Base-by-base conservation (phyloP, 2,888 invertebrate genomes). In the Cryptocheilus praepositus region DNA sequence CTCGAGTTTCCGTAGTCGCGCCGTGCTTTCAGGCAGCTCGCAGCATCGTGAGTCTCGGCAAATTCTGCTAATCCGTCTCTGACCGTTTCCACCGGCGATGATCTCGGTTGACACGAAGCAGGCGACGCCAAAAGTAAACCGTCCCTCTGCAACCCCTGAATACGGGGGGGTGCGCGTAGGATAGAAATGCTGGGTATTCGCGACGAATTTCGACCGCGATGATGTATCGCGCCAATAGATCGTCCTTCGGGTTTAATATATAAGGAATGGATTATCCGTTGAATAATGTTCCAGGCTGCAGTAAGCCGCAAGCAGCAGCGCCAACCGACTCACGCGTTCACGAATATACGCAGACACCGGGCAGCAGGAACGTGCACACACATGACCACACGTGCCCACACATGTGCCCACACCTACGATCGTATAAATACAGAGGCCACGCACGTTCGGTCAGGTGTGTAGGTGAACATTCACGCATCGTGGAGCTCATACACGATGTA, bases 241-340 rank as follows among this genome's bases (percentile, higher is more conserved):
- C 79, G 78, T 81, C 67, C 74, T 67, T 67, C 60, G 67, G 76
- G 76, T 82, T 80, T 79, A 81, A 74, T 79, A 80, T 76, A 81
- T 82, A 84, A 84, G 83, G 83, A 83, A 83, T 76, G 85, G 84
- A 84, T 85, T 85, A 85, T 84, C 84, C 83, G 66, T 79, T 84
- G 84, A 85, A 84, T 85, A 85, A 85, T 84, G 84, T 78, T 77
- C 67, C 61, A 67, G 68, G 70, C 69, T 49, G 75, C 68, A 73
- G 78, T 78, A 76, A 81, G 80, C 79, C 78, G 77, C 79, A 72
- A 82, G 77, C 75, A 74, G 75, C 46, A 22, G 57, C 57, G 45
- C 45, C 43, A 57, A 21, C 57, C n/a, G n/a, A 55, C n/a, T 55
- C 21, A 53, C 53, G 53, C 53, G 53, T 53, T 15, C 22, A 19